Conservation (phyloP, 2,888 invertebrate species). For the Trimorus sp. region DNA sequence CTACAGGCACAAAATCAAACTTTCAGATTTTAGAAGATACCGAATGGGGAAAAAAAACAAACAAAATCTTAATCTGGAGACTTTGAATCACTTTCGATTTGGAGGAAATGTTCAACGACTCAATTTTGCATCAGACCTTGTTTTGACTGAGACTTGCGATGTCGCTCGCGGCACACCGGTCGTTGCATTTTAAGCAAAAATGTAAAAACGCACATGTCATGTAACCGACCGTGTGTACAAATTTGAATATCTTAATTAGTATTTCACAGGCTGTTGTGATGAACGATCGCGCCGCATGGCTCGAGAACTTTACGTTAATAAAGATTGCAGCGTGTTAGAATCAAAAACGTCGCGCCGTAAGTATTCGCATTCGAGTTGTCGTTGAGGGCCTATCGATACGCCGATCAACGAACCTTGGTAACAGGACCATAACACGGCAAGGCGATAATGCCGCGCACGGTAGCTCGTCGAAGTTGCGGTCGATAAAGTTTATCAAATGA, state of each 20-base stretch:
- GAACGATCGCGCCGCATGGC: constrained; percentile 11
- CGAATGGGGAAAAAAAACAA: too few relatives aligned
- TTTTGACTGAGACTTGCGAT: too few relatives aligned
- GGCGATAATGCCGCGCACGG: constrained; percentile 78
- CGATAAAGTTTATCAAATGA: constrained; percentile 74
- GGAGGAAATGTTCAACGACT: too few relatives aligned
- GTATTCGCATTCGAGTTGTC: constrained; percentile 45
- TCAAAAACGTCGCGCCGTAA: background rate
- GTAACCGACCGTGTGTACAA: constrained; percentile 7
- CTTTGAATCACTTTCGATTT: too few relatives aligned
- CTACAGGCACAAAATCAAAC: too few relatives aligned
- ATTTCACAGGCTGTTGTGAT: constrained; percentile 31
- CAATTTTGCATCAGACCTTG: too few relatives aligned
- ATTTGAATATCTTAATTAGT: constrained; percentile 58
- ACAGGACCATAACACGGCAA: constrained; percentile 73
- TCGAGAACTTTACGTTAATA: too few relatives aligned
- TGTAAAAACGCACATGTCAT: constrained; percentile 29
- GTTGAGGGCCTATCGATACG: constrained; percentile 57
- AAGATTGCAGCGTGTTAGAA: too few relatives aligned
- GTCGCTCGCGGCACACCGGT: background rate
- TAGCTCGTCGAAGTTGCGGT: constrained; percentile 74
- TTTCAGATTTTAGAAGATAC: too few relatives aligned
- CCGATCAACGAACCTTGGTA: constrained; percentile 63
- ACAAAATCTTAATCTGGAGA: too few relatives aligned
- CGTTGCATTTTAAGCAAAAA: constrained; percentile 30